phyloP scores from a whole-genome alignment of 1,140 invertebrate species.

The Trichomalopsis sarcophagae region DNA sequence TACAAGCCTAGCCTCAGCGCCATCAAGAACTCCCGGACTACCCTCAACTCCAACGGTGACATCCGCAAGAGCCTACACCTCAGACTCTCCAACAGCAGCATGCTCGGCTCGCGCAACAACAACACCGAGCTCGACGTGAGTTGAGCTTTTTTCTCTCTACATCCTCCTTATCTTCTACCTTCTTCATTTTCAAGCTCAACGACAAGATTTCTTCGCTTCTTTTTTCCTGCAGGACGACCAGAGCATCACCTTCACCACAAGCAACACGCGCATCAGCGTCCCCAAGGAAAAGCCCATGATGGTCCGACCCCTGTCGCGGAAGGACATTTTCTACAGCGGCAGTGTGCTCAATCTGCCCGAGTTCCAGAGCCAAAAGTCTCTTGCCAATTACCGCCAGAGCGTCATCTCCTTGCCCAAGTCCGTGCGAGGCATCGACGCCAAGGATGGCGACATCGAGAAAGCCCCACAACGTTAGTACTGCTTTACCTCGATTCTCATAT shows the following conservation, averaged over 20 bases:
- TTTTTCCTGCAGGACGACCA: constrained; percentile 68
- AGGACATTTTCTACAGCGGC: constrained; percentile 99
- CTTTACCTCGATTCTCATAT: background rate
- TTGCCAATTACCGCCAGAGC: constrained; percentile 90
- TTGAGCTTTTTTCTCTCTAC: constrained; percentile 44
- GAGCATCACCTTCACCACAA: constrained; percentile 73
- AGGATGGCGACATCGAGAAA: constrained; percentile 80
- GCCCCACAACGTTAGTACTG: constrained; percentile 79
- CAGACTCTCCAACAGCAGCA: constrained; percentile 77
- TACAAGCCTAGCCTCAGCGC: constrained; percentile 86
- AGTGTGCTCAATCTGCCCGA: constrained; percentile 93
- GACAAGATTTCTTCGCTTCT: background rate
- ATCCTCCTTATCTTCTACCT: background rate
- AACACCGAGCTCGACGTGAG: constrained; percentile 79
- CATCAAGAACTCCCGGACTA: constrained; percentile 77
- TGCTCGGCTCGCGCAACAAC: constrained; percentile 78
- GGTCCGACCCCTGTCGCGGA: constrained; percentile 93
- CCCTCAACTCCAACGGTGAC: constrained; percentile 75
- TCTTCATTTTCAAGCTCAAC: too few relatives aligned
- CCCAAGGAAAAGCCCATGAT: constrained; percentile 81
- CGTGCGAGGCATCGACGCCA: constrained; percentile 77
- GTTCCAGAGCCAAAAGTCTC: constrained; percentile 93
- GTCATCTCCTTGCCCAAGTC: constrained; percentile 86
- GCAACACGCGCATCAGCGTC: constrained; percentile 64
- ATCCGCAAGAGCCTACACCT: constrained; percentile 76